Evolutionary conservation across 2,888 invertebrate species (phyloP).

Genomic region (Eristalinus aeneus): DNA sequence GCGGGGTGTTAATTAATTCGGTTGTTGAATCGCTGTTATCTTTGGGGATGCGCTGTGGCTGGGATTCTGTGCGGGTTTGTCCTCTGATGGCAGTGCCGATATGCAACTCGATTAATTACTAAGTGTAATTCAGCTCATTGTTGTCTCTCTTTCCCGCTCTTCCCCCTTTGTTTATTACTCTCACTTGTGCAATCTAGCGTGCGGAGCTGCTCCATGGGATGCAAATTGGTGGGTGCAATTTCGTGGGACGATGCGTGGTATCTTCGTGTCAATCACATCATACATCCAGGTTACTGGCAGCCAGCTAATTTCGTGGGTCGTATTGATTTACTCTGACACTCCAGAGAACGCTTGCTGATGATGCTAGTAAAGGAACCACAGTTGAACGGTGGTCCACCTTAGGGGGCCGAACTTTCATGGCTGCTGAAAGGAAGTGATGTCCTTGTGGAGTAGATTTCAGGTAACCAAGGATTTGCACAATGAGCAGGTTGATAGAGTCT

Average conservation of each 20-base stretch:
- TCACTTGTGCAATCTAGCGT: no score
- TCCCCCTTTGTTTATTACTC: no score
- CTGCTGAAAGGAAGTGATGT: no score
- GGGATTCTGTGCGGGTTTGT: neutral
- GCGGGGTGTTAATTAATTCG: conserved; percentile 57
- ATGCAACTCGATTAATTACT: conserved; percentile 52
- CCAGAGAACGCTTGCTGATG: neutral
- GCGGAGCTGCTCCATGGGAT: neutral
- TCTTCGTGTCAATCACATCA: neutral
- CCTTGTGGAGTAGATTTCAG: no score
- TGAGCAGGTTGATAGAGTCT: no score
- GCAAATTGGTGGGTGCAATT: neutral
- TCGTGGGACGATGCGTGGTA: neutral
- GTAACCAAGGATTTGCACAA: no score
- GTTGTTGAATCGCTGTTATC: conserved; percentile 48
- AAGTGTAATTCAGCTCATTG: conserved; percentile 46
- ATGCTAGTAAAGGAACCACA: neutral
- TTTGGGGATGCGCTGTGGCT: neutral
- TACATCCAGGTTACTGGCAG: neutral
- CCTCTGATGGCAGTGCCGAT: conserved; percentile 19
- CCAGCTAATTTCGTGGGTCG: neutral
- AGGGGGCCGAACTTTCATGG: no score
- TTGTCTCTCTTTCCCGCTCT: no score
- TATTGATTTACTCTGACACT: neutral
- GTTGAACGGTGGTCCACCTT: neutral